These are phyloP conservation scores for Drosophila recens DNA, from an alignment of 2,888 invertebrate species.

Conservation along the genomic window DNA sequence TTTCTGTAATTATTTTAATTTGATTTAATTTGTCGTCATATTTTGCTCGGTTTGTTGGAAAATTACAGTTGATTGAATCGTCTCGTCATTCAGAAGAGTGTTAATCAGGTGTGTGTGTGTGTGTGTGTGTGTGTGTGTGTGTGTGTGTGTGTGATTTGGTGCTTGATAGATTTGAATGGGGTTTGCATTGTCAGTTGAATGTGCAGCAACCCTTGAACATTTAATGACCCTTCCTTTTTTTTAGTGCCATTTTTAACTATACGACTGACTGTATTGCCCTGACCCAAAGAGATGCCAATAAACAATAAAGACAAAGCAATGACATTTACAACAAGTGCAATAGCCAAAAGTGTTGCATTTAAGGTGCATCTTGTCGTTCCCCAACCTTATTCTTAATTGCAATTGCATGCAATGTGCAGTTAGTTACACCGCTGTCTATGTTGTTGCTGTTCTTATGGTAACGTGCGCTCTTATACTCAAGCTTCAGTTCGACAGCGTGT, in stretches of 20 bases:
- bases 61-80: constrained; percentile 50
- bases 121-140: background rate
- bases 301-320: background rate
- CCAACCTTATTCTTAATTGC: constrained; percentile 28
- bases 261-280: constrained; percentile 13
- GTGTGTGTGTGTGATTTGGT: constrained; percentile 7
- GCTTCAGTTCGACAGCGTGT: constrained; percentile 16
- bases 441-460: background rate
- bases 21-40: constrained; percentile 40
- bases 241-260: constrained; percentile 24
- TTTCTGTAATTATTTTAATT: constrained; percentile 52
- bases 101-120: constrained; percentile 13
- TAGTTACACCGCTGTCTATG: constrained; percentile 5
- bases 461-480: constrained; percentile 53
- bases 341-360: constrained; percentile 19
- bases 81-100: constrained; percentile 19
- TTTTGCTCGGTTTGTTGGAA: constrained; percentile 20
- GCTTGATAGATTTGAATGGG: constrained; percentile 36
- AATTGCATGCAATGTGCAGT: constrained; percentile 14
- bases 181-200: constrained; percentile 60
- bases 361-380: constrained; percentile 7
- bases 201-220: constrained; percentile 56
- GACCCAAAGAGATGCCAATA: constrained; percentile 18
- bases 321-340: constrained; percentile 19
- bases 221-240: constrained; percentile 36